Conservation (phyloP, 2,888 invertebrate species). For the Strigamia crassipes region DNA sequence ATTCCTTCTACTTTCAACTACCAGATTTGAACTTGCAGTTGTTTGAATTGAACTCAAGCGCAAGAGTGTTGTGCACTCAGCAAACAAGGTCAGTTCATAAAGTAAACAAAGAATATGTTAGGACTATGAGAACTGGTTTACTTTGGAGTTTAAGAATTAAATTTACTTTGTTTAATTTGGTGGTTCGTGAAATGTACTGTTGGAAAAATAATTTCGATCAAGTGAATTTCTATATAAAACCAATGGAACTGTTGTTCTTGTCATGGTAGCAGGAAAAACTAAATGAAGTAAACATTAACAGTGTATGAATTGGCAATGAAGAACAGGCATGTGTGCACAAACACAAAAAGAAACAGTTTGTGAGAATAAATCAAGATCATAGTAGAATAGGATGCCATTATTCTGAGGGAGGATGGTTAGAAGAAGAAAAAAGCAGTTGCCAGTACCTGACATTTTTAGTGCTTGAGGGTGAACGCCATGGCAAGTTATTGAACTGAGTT, state of each 20-base stretch:
- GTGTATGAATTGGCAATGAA: not conserved
- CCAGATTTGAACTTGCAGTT: not conserved
- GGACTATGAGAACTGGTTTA: too few species aligned
- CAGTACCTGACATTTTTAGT: not conserved
- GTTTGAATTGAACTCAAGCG: not conserved
- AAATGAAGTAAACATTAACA: not conserved
- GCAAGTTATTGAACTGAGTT: not conserved
- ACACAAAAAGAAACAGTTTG: constrained; percentile 16
- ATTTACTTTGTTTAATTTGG: too few species aligned
- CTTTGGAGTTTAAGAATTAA: too few species aligned
- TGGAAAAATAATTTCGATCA: too few species aligned
- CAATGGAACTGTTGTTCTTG: too few species aligned
- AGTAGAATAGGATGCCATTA: not conserved
- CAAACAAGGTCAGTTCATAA: not conserved
- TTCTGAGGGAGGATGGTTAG: constrained; percentile 3
- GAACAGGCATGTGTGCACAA: constrained; percentile 4
- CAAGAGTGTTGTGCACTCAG: not conserved
- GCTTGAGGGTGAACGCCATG: not conserved
- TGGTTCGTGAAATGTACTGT: too few species aligned
- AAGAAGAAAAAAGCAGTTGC: not conserved
- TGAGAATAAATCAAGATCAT: constrained; percentile 11
- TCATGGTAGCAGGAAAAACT: not conserved
- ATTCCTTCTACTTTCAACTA: not conserved
- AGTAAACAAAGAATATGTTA: not conserved
- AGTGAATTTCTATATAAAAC: too few species aligned